Conservation (phyloP, 23 tunicate genomes). For the Styela clava region DNA sequence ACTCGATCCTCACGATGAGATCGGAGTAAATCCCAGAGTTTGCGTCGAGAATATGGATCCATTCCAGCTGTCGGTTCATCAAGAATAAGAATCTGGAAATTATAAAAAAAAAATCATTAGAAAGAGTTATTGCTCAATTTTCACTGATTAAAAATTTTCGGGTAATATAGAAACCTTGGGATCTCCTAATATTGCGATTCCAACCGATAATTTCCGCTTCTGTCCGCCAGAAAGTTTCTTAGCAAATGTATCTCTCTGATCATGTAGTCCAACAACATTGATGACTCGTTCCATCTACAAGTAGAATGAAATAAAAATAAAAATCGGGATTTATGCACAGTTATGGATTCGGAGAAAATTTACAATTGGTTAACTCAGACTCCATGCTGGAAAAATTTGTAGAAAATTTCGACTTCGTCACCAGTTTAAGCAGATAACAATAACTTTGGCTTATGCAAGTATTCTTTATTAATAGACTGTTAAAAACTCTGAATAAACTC, state of each 20-base stretch:
- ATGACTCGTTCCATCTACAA: conserved; percentile 65
- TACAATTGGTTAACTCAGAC: no score
- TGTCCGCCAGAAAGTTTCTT: conserved; percentile 90
- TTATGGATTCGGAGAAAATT: no score
- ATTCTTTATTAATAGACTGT: no score
- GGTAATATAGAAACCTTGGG: conserved; percentile 97
- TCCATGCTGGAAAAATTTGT: no score
- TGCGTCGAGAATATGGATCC: conserved; percentile 84
- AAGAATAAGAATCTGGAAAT: conserved; percentile 62
- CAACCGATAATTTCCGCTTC: conserved; percentile 88
- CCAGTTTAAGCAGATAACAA: no score
- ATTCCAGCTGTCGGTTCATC: conserved; percentile 99
- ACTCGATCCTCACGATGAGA: conserved; percentile 54
- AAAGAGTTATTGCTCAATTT: no score
- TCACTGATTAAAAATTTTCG: no score
- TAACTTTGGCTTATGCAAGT: no score
- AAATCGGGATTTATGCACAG: no score
- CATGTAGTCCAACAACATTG: conserved; percentile 64
- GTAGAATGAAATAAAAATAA: not conserved
- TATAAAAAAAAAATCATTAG: no score
- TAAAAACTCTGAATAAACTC: no score
- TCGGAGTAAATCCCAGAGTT: conserved; percentile 70
- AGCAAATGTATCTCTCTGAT: conserved; percentile 57
- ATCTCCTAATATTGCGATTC: conserved; percentile 91
- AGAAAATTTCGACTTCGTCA: no score